phyloP scores from a whole-genome alignment of 2,797 vertebrate species.

The Pseudomugil gertrudae region DNA sequence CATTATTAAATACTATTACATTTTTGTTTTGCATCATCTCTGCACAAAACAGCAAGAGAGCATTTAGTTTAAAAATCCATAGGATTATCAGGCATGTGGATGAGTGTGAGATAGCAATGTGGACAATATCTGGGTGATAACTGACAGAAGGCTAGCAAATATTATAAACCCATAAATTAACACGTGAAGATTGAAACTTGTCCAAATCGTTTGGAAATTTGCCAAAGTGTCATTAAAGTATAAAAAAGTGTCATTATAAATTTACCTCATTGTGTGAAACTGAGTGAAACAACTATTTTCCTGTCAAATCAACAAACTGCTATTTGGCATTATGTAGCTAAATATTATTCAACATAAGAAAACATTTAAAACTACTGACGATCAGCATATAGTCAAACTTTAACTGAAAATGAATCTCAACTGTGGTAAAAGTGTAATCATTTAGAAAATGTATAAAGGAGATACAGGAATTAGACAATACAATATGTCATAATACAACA shows the following conservation, averaged over 20 bases:
- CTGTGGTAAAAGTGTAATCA: too few species aligned
- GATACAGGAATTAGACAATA: too few species aligned
- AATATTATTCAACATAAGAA: background rate
- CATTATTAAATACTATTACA: background rate
- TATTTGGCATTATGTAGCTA: background rate
- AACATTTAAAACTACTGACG: background rate
- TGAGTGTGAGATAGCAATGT: conserved; percentile 22
- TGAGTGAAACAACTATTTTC: too few species aligned
- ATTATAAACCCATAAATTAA: conserved; percentile 25
- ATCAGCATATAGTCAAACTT: too few species aligned
- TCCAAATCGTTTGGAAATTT: too few species aligned
- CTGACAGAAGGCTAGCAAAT: background rate
- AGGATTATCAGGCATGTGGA: conserved; percentile 1
- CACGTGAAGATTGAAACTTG: conserved; percentile 9
- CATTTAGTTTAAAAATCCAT: conserved; percentile 1
- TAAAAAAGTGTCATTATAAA: too few species aligned
- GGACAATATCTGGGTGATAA: conserved; percentile 16
- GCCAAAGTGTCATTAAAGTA: background rate
- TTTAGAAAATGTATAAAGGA: too few species aligned
- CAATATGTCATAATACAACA: too few species aligned
- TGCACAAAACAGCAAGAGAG: background rate
- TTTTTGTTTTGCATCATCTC: conserved; percentile 1
- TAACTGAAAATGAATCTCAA: too few species aligned
- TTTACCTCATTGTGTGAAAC: background rate
- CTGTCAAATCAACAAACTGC: too few species aligned